Conservation (phyloP, 2,113 vertebrate species). For the Sylvicapra grimmia region DNA sequence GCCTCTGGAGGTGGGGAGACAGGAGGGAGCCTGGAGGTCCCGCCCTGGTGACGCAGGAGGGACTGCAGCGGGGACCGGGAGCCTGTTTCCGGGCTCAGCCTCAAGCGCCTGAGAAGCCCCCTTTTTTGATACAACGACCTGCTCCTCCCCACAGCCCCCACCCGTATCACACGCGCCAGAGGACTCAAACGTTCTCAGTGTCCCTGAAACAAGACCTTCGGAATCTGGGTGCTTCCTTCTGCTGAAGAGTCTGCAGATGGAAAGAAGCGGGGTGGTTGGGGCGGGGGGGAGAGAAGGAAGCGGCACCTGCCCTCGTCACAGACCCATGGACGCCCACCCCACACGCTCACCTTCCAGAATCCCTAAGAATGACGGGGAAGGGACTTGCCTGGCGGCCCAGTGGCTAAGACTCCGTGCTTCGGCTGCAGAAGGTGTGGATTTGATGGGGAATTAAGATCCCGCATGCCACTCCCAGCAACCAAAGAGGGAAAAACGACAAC, state of each 20-base stretch:
- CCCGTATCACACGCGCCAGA: not conserved
- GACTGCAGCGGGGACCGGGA: not conserved
- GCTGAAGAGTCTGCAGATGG: not conserved
- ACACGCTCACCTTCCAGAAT: not conserved
- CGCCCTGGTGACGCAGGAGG: not conserved
- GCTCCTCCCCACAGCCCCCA: not conserved
- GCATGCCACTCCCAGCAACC: accelerated
- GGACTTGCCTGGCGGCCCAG: not conserved
- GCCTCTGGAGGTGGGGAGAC: not conserved
- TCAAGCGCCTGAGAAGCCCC: not conserved
- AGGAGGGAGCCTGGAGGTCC: accelerated
- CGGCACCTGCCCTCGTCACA: not conserved
- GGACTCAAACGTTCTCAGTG: not conserved
- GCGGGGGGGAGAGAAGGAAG: not conserved
- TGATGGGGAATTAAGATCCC: not conserved
- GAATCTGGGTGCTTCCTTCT: not conserved
- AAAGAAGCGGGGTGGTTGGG: not conserved
- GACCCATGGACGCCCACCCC: not conserved
- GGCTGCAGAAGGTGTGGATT: not conserved
- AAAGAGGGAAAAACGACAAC: not conserved
- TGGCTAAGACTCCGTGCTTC: not conserved
- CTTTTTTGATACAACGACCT: not conserved
- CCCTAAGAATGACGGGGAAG: not conserved
- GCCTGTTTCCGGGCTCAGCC: not conserved
- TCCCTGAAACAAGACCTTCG: not conserved